phyloP scores from a whole-genome alignment of 1,140 invertebrate species.

The Coboldia fuscipes region DNA sequence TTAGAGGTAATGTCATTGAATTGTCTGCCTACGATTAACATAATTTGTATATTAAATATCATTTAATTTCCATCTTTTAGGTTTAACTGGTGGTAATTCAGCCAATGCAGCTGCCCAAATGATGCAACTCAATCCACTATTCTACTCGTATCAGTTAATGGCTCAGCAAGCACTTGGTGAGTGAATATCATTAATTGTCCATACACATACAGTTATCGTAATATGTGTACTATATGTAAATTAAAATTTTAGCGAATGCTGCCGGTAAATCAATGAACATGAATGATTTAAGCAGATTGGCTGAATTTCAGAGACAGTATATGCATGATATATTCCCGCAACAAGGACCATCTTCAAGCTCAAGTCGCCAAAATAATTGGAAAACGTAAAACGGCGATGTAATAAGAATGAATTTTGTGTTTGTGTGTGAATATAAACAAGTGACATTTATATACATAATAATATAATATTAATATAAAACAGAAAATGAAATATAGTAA shows the following conservation, averaged over 20 bases:
- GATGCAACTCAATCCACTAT: slow-evolving; percentile 60
- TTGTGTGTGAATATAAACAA: no score
- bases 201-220: neutral
- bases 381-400: slow-evolving; percentile 21
- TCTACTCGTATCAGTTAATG: slow-evolving; percentile 71
- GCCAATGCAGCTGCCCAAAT: slow-evolving; percentile 39
- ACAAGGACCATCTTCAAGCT: slow-evolving; percentile 11
- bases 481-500: no score
- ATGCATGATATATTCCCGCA: slow-evolving; percentile 88
- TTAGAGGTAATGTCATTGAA: slow-evolving; percentile 31
- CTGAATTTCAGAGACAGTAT: slow-evolving; percentile 85
- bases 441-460: no score
- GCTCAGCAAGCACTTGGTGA: slow-evolving; percentile 39
- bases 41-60: no score
- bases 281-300: slow-evolving; percentile 56
- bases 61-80: neutral
- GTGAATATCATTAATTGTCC: slow-evolving; percentile 3
- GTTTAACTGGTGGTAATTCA: slow-evolving; percentile 8
- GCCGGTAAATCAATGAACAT: slow-evolving; percentile 30
- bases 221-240: slow-evolving; percentile 8
- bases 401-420: no score
- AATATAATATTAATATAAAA: no score
- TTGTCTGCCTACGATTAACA: no score
- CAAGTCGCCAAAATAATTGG: slow-evolving; percentile 21
- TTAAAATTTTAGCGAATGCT: slow-evolving; percentile 16